These are phyloP conservation scores for Argyrosomus regius DNA, from an alignment of 2,797 vertebrate species.

Conservation along the genomic window DNA sequence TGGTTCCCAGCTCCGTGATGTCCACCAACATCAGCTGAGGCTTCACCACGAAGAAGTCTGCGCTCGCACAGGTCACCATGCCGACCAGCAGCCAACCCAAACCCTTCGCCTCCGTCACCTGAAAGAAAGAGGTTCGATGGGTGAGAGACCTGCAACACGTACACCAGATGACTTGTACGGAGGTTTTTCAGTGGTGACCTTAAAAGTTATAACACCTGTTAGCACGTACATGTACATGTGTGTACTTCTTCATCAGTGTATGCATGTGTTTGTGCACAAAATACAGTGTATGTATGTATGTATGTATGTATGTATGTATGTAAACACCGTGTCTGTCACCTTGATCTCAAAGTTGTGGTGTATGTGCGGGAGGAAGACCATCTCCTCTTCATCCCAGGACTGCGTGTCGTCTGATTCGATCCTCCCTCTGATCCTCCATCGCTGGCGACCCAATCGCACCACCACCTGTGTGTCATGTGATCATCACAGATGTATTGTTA, in stretches of 20 bases:
- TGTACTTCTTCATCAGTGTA: no score
- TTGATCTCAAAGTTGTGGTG: constrained; percentile 96
- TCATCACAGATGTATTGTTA: not conserved
- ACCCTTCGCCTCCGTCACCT: constrained; percentile 96
- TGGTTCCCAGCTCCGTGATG: constrained; percentile 96
- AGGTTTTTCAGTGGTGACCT: no score
- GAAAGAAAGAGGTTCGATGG: constrained; percentile 3
- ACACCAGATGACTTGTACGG: not conserved
- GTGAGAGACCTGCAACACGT: constrained; percentile 8
- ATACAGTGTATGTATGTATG: not conserved
- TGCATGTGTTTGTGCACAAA: not conserved
- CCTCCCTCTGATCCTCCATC: constrained; percentile 93
- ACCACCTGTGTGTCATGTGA: constrained; percentile 86
- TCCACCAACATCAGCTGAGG: constrained; percentile 94
- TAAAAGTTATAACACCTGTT: no score
- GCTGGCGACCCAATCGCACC: constrained; percentile 91
- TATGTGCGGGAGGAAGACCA: constrained; percentile 92
- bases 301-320: not conserved
- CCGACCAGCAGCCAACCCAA: constrained; percentile 92
- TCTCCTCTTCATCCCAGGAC: constrained; percentile 94
- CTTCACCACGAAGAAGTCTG: constrained; percentile 90
- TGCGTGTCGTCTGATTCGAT: constrained; percentile 94
- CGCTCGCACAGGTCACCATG: constrained; percentile 90
- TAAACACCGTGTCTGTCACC: constrained; percentile 76
- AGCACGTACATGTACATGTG: no score